Conservation (phyloP, 2,797 vertebrate genomes). For the Naso thynnoides region DNA sequence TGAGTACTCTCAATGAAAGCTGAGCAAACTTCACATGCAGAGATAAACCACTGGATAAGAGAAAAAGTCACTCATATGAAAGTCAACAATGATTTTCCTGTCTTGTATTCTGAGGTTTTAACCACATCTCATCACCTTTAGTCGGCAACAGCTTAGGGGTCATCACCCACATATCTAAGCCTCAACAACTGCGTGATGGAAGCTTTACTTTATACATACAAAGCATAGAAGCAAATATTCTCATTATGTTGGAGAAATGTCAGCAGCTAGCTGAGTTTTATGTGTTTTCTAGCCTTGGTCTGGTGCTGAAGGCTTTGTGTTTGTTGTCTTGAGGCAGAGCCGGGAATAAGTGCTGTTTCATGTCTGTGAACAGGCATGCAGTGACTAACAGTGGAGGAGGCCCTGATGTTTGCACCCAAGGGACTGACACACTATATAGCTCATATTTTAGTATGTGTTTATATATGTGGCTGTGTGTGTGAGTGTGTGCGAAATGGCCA, state of each 20-base stretch:
- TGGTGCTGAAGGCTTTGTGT: conserved; percentile 9
- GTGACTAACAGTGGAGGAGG: conserved; percentile 6
- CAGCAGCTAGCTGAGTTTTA: conserved; percentile 6
- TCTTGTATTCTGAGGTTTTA: neutral
- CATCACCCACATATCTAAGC: neutral
- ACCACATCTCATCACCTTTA: neutral
- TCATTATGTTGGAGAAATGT: neutral
- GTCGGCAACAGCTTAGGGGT: too few relatives aligned
- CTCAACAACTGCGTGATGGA: neutral
- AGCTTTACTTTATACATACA: neutral
- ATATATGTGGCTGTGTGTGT: conserved; percentile 18
- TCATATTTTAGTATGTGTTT: conserved; percentile 18
- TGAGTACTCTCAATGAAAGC: neutral
- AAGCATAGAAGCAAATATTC: neutral
- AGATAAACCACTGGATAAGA: neutral
- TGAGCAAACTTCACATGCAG: neutral
- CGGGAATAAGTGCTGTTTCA: neutral
- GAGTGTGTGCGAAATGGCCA: conserved; percentile 9
- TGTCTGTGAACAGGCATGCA: conserved; percentile 9
- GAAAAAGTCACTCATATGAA: neutral
- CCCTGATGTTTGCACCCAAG: neutral
- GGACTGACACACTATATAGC: neutral
- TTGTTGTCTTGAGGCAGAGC: conserved; percentile 22
- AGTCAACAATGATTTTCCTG: neutral
- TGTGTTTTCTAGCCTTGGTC: conserved; percentile 8